These are phyloP conservation scores for Chelonoidis abingdonii DNA, from an alignment of 2,113 vertebrate genomes.

Conservation along the genomic window DNA sequence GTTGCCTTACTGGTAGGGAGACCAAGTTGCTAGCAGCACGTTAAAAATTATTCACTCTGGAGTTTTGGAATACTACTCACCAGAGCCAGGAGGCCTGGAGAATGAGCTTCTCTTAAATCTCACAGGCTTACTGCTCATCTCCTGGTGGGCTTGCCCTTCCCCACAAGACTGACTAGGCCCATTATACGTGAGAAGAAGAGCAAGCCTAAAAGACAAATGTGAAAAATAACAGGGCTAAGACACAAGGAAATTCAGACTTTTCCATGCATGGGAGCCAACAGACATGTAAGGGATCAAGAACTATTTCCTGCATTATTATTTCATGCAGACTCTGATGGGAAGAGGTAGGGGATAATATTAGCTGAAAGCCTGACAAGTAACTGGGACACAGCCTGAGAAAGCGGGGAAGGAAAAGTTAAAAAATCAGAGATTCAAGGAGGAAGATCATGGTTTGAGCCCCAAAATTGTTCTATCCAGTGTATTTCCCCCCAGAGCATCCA, in stretches of 20 bases:
- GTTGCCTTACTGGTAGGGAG: rapidly evolving
- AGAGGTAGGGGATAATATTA: neutral
- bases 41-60: neutral
- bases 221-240: constrained; percentile 34
- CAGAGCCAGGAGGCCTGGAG: neutral
- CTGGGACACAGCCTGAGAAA: neutral
- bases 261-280: constrained; percentile 19
- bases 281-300: constrained; percentile 29
- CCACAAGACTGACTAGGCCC: constrained; percentile 1
- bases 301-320: neutral
- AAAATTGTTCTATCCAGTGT: neutral
- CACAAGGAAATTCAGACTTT: constrained; percentile 48
- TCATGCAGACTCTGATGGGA: neutral
- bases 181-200: constrained; percentile 16
- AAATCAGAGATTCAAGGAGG: neutral
- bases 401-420: neutral
- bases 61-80: neutral
- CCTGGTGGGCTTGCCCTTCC: neutral
- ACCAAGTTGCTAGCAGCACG: neutral
- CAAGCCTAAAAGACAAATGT: constrained; percentile 28
- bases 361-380: neutral
- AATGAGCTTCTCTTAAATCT: neutral
- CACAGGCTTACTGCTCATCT: neutral
- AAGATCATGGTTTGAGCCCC: neutral
- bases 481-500: neutral